Evolutionary conservation across 2,797 vertebrate species (phyloP).

Genomic region (Denticeps clupeoides): DNA sequence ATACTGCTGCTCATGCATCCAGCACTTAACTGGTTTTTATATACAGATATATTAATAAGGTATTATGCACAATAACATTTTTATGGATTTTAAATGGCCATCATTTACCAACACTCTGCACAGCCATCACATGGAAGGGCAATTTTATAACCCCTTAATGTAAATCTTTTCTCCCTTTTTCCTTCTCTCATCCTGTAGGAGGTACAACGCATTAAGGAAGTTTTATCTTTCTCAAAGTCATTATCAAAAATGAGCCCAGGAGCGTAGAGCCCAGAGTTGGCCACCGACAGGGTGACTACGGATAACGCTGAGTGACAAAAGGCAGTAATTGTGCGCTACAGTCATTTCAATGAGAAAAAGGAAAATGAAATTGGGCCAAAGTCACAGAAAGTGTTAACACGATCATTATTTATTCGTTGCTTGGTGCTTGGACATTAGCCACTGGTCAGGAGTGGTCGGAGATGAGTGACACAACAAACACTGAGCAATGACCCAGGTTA

Average conservation of each 20-base stretch:
- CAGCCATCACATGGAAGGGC: slow-evolving; percentile 51
- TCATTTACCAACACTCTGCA: slow-evolving; percentile 54
- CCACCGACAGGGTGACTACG: too few species aligned
- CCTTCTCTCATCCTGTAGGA: slow-evolving; percentile 43
- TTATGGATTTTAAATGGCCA: slow-evolving; percentile 64
- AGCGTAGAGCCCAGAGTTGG: slow-evolving; percentile 29
- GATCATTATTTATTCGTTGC: too few species aligned
- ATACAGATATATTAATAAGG: slow-evolving; percentile 55
- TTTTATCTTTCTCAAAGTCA: slow-evolving; percentile 45
- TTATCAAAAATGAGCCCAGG: slow-evolving; percentile 43
- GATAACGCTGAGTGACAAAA: too few species aligned
- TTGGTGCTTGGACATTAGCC: too few species aligned
- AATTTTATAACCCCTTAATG: slow-evolving; percentile 57
- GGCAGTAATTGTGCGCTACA: too few species aligned
- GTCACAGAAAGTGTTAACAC: too few species aligned
- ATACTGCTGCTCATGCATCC: slow-evolving; percentile 34
- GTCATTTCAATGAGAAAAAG: too few species aligned
- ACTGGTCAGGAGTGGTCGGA: too few species aligned
- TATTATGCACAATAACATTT: slow-evolving; percentile 63
- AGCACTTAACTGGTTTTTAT: slow-evolving; percentile 43
- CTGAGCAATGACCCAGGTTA: too few species aligned
- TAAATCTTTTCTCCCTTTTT: slow-evolving; percentile 31
- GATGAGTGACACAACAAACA: too few species aligned
- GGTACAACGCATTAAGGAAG: slow-evolving; percentile 47
- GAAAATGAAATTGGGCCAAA: too few species aligned